These are phyloP conservation scores for Tetramorium alpestre DNA, from an alignment of 1,140 invertebrate genomes.

Conservation along the genomic window DNA sequence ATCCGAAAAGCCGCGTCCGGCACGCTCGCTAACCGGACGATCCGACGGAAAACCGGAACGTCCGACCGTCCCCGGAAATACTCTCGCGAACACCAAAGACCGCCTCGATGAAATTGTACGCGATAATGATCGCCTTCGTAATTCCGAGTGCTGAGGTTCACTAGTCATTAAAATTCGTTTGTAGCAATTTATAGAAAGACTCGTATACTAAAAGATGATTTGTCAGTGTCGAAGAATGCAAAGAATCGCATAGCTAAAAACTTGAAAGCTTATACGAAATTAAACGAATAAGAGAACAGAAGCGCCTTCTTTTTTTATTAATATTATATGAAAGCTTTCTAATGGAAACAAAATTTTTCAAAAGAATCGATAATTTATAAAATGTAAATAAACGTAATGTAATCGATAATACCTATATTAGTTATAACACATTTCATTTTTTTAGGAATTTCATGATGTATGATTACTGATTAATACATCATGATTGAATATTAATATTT, in stretches of 20 bases:
- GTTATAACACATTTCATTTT: background rate
- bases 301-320: background rate
- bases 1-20: slow-evolving; percentile 79
- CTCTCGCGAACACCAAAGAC: background rate
- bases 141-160: background rate
- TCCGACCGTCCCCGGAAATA: slow-evolving; percentile 48
- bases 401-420: background rate
- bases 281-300: background rate
- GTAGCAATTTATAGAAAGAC: background rate
- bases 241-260: background rate
- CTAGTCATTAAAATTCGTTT: background rate
- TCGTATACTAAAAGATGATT: background rate
- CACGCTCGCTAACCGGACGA: slow-evolving; percentile 68
- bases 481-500: background rate
- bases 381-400: background rate
- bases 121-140: slow-evolving; percentile 18
- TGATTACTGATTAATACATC: background rate
- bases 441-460: background rate
- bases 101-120: slow-evolving; percentile 21
- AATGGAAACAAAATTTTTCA: background rate
- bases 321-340: background rate
- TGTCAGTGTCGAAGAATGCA: background rate
- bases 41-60: slow-evolving; percentile 74
- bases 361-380: background rate
- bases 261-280: background rate